Base-by-base conservation (phyloP, 2,797 vertebrate species). In the Molossus molossus region DNA sequence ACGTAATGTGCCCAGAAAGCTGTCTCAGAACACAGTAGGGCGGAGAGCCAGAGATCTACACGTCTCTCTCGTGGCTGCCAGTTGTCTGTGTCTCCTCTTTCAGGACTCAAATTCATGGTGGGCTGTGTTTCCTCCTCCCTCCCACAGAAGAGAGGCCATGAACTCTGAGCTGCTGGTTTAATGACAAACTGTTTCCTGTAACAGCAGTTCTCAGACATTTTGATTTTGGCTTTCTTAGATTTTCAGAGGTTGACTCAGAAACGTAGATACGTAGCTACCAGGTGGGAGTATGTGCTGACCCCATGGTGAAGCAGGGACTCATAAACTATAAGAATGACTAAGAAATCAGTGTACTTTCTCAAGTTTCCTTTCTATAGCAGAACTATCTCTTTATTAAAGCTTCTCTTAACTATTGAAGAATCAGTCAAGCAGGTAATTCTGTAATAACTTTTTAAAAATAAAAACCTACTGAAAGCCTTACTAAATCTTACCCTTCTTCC, bases 191-290 rank as follows among this genome's bases (percentile, higher is more conserved):
- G 27, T 75, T 76, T 92, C 75, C 58, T 27, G 1, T 17, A 76
- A 70, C 20, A 1, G 27, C 57, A 10, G 18, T 60, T 95, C 55
- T 87, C 94, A 64, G 29, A 73, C 20, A 73, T 70, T 81, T 90
- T 85, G 8, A 15, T 37, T 94, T 80, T 55, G 50, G 20, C 20
- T 48, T 55, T 73, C 50, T 72, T 81, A 8, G 2, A 33, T 40
- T 92, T 83, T 70, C 27, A 76, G 83, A 87, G 91, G 18, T 50
- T 84, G 85, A 87, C 65, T 87, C 60, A 40, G 76, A 95, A 84
- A 70, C 1, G 0, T 29, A 94, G 85, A 11, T 60, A 79, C 11
- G 15, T 17, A 65, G 45, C 37, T 45, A 70, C 23, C 57, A 77
- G 40, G n/a, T 33, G 45, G 73, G 80, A 65, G 33, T 75, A 55